A percentile compares a stretch with the other conserved stretches of the same genome.
These are phyloP conservation scores for Hepsetus odoe DNA, from an alignment of 2,113 vertebrate genomes.

Conservation along the genomic window DNA sequence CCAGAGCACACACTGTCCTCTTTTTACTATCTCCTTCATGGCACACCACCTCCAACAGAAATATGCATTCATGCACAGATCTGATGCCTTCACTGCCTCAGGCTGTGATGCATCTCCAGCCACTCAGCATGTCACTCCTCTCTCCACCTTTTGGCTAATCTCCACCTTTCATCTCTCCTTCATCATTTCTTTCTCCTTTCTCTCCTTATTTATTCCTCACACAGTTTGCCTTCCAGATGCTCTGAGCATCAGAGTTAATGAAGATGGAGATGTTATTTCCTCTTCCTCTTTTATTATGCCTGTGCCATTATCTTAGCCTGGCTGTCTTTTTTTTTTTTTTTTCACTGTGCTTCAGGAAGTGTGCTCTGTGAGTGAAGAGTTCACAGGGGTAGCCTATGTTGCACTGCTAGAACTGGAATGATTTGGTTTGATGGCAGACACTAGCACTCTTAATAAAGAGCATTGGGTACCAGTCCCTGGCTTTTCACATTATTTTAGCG, in stretches of 20 bases:
- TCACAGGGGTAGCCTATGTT: neutral
- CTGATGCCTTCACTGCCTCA: neutral
- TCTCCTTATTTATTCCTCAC: slow-evolving; percentile 21
- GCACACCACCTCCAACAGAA: neutral
- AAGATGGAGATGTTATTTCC: slow-evolving; percentile 36
- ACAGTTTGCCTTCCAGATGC: slow-evolving; percentile 6
- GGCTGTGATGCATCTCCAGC: neutral
- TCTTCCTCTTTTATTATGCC: neutral
- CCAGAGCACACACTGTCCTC: neutral
- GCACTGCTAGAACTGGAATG: neutral
- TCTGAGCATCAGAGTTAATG: neutral
- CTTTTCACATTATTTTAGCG: too few relatives aligned
- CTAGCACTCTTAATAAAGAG: neutral
- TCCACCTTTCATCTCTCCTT: slow-evolving; percentile 4
- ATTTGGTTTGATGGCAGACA: neutral
- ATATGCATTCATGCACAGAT: slow-evolving; percentile 3
- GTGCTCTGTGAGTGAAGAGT: neutral
- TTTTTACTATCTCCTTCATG: neutral
- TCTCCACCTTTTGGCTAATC: slow-evolving; percentile 38
- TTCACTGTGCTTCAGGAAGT: slow-evolving; percentile 11
- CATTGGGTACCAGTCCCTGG: neutral
- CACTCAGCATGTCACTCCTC: slow-evolving; percentile 44
- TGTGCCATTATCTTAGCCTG: slow-evolving; percentile 17
- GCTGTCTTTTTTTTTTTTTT: neutral
- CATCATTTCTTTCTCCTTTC: slow-evolving; percentile 2